Percentiles rank a stretch among this genome's conserved stretches.
These are phyloP conservation scores for Nomada ferruginata DNA, from an alignment of 2,888 invertebrate species.

Conservation along the genomic window DNA sequence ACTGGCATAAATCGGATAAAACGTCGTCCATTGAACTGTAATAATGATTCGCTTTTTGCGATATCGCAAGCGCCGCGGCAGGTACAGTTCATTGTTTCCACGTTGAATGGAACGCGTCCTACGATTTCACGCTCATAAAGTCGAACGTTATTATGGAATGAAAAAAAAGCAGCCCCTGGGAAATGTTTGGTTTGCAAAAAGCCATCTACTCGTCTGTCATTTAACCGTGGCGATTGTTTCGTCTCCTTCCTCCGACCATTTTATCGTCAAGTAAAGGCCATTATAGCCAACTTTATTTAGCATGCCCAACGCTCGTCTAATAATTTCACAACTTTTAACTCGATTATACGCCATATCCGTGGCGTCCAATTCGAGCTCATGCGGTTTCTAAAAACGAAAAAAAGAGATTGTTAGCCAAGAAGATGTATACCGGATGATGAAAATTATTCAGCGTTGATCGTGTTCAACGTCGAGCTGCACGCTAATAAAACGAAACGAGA, in stretches of 20 bases:
- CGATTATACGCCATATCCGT: background rate
- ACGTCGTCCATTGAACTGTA: background rate
- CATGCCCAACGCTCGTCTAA: background rate
- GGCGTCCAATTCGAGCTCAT: too few species aligned
- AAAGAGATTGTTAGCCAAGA: background rate
- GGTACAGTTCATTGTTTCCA: background rate
- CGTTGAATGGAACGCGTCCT: background rate
- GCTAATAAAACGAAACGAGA: background rate
- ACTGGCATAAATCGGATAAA: background rate
- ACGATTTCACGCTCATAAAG: conserved; percentile 10
- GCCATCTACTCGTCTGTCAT: background rate
- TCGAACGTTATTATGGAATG: conserved; percentile 1
- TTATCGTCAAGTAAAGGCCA: background rate
- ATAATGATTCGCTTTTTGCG: background rate
- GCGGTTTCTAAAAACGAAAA: too few species aligned
- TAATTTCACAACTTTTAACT: background rate
- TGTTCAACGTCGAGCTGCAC: background rate
- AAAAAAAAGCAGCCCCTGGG: background rate
- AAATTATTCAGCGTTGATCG: background rate
- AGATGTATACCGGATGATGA: background rate
- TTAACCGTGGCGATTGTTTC: background rate
- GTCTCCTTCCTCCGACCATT: background rate
- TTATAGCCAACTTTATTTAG: background rate
- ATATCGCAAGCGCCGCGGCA: background rate
- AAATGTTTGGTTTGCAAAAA: background rate